Evolutionary conservation across 2,888 invertebrate species (phyloP), one percentile per base, ranked within the genome.

Genomic region (Aleiodes alternator): DNA sequence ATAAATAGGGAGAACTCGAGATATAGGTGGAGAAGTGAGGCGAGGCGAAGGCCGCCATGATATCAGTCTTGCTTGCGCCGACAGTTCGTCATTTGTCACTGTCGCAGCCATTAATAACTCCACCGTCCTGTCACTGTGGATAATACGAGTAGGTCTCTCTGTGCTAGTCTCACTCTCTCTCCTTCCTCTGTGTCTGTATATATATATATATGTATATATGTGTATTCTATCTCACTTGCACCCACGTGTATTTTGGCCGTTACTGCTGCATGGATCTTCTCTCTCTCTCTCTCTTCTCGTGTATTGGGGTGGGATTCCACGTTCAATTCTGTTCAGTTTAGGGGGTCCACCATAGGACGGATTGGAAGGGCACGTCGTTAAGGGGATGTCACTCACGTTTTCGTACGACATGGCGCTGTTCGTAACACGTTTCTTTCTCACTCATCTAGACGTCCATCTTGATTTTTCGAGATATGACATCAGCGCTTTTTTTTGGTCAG

Each of bases 51-150:
- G 85, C 88, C 86, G 87, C 88, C 88, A 88, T 88, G 87, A 87
- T 88, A 89, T 89, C 89, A 89, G 89, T 89, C 89, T 89, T 89
- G 89, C 89, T 89, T 89, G 89, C 89, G 89, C 89, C 88, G 89
- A 89, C 89, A 89, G 89, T 89, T 89, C 89, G 88, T 89, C 89
- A 89, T 89, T 89, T 89, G 89, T 89, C 88, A 89, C 87, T 89
- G 89, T 89, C 89, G 86, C 84, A 82, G 89, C 89, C 89, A 89
- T 89, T 89, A 89, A 89, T 89, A 89, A 89, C 89, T 88, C 86
- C 85, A 84, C 87, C 87, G 86, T 88, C 84, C 89, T 89, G 89
- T 89, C 89, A 89, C 89, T 89, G 89, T 85, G 89, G 88, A 89
- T 89, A 89, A 89, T 89, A 89, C 88, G 88, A 87, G 88, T 88